phyloP scores from a whole-genome alignment of 2,113 vertebrate species.

The Erythrocebus patas region DNA sequence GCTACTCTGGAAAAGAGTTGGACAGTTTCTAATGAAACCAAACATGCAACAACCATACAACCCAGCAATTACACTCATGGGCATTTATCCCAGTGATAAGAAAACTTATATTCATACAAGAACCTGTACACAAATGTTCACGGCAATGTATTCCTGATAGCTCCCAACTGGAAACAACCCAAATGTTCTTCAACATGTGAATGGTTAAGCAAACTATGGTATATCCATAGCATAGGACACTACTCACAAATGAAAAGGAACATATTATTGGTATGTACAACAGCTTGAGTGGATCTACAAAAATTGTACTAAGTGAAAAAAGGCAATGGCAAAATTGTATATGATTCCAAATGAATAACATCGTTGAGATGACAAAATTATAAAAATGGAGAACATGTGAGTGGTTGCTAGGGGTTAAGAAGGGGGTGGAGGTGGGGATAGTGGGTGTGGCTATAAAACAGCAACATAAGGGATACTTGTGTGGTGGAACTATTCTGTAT shows the following conservation, averaged over 20 bases:
- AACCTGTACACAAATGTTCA: not conserved
- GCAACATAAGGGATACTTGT: not conserved
- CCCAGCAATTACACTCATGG: not conserved
- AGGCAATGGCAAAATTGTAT: not conserved
- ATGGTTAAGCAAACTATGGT: not conserved
- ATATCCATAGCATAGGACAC: not conserved
- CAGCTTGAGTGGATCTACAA: not conserved
- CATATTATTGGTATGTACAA: not conserved
- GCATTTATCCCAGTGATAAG: slow-evolving; percentile 29
- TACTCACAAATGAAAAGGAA: not conserved
- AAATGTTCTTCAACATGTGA: not conserved
- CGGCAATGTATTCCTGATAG: not conserved
- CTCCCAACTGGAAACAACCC: not conserved
- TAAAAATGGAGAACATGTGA: slow-evolving; percentile 1
- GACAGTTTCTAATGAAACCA: not conserved
- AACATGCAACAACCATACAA: not conserved
- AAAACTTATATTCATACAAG: not conserved
- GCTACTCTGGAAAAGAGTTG: not conserved
- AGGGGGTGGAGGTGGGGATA: not conserved
- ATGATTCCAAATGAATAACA: not conserved
- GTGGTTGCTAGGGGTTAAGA: not conserved
- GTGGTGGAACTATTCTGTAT: not conserved
- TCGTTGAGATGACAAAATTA: slow-evolving; percentile 37
- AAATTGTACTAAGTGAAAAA: slow-evolving; percentile 16
- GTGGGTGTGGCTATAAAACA: not conserved